These are phyloP conservation scores for Meleagris gallopavo DNA, from an alignment of 2,113 vertebrate genomes.

Conservation along the genomic window DNA sequence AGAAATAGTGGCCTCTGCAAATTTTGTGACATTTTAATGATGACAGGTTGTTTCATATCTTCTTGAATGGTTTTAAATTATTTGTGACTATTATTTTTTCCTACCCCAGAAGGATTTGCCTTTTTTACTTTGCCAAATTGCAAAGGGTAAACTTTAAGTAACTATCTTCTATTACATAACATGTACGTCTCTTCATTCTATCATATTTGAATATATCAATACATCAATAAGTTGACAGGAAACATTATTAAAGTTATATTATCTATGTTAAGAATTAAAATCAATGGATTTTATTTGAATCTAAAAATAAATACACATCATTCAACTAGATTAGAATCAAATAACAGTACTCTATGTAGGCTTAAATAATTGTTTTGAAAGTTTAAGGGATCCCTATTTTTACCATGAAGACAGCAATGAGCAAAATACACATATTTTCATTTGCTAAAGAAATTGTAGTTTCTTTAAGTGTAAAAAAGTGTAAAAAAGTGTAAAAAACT, in stretches of 20 bases:
- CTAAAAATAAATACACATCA: background rate
- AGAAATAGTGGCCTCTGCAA: conserved; percentile 67
- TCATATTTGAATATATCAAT: too few relatives aligned
- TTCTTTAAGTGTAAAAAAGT: background rate
- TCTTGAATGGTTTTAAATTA: conserved; percentile 56
- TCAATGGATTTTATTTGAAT: background rate
- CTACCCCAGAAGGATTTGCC: conserved; percentile 31
- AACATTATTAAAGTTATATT: background rate
- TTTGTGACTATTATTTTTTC: conserved; percentile 57
- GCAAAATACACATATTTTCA: background rate
- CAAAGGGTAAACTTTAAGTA: conserved; percentile 16
- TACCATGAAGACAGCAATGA: background rate
- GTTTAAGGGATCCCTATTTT: background rate
- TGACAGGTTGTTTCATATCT: conserved; percentile 61
- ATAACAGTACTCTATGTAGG: background rate
- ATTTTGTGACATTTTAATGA: conserved; percentile 63
- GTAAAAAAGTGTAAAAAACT: background rate
- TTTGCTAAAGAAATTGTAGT: background rate
- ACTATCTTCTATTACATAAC: background rate
- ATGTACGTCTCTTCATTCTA: background rate
- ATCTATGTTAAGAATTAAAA: background rate
- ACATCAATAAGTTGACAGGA: background rate
- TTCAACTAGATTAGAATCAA: background rate
- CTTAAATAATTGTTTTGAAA: background rate
- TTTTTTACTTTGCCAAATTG: conserved; percentile 55